These are phyloP conservation scores for Drosophila peninsularis DNA, from an alignment of 2,888 invertebrate species.

Conservation along the genomic window DNA sequence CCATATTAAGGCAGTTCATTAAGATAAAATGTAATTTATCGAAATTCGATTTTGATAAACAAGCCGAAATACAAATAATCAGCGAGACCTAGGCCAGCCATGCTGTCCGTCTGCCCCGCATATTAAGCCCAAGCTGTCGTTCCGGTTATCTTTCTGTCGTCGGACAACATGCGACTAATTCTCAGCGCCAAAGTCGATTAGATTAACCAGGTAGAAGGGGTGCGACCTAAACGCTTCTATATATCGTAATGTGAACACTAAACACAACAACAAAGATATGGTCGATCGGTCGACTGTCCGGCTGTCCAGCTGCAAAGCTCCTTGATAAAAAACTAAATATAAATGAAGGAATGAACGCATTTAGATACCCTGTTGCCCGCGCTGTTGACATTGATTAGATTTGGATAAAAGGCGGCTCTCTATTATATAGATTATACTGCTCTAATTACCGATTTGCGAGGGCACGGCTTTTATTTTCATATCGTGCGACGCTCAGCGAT, in stretches of 20 bases:
- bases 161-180: constrained; percentile 70
- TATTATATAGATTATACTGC: constrained; percentile 74
- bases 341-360: constrained; percentile 33
- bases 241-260: constrained; percentile 45
- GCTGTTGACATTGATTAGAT: constrained; percentile 70
- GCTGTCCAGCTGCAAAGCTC: constrained; percentile 39
- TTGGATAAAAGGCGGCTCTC: constrained; percentile 78
- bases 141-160: constrained; percentile 63
- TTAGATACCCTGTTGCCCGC: constrained; percentile 28
- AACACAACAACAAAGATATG: constrained; percentile 38
- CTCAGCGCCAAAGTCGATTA: constrained; percentile 72
- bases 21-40: constrained; percentile 78
- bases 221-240: constrained; percentile 12
- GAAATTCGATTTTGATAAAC: constrained; percentile 59
- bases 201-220: constrained; percentile 59
- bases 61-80: constrained; percentile 16
- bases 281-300: constrained; percentile 9
- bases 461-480: constrained; percentile 23
- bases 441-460: constrained; percentile 61
- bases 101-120: background rate
- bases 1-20: constrained; percentile 69
- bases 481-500: constrained; percentile 38
- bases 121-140: constrained; percentile 33
- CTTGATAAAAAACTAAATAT: constrained; percentile 57
- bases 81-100: constrained; percentile 30